Evolutionary conservation across 1,140 invertebrate genomes (phyloP), one percentile per base, ranked within the genome.

Genomic region (Dreissena polymorpha): DNA sequence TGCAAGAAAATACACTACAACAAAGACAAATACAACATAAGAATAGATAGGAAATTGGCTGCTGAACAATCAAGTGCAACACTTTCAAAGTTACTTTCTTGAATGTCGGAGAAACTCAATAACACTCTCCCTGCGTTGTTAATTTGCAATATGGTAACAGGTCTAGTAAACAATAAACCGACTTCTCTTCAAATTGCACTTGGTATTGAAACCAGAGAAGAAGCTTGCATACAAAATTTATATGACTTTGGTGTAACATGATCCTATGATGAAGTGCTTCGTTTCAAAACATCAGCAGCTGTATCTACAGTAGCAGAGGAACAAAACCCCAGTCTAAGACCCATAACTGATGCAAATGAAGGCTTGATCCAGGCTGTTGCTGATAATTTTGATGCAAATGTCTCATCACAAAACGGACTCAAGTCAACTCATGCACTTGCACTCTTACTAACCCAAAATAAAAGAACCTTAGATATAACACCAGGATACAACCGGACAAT

Each of bases 371-470:
- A 86, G 60, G 70, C 72, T 50, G 51, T 86, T 6, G 73, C 57
- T 51, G 84, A 87, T 57, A 87, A 87, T 57, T 87, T 87, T 76
- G 86, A 86, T 83, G 72, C 86, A 25, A 50, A 85, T 55, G 85
- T 86, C 51, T 85, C 83, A 39, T 86, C 77, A 0, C 83, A 72
- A 65, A 86, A 85, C 73, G 86, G 86, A 63, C 21, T 50, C 5
- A 3, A 53, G 25, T 83, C 83, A 12, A 86, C 86, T 65, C 79
- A 85, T 70, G 57, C 78, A 21, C 60, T 86, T 8, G 85, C 85
- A 16, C 50, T 85, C 16, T 71, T 85, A 10, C 18, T 86, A 2
- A 84, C 77, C 39, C 67, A 39, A 75, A n/a, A 39, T 39, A 39
- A 39, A 39, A 39, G 39, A 39, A 39, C 39, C 39, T 39, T 39